These are phyloP conservation scores for Conus ventricosus DNA, from an alignment of 1,140 invertebrate genomes.

Conservation along the genomic window DNA sequence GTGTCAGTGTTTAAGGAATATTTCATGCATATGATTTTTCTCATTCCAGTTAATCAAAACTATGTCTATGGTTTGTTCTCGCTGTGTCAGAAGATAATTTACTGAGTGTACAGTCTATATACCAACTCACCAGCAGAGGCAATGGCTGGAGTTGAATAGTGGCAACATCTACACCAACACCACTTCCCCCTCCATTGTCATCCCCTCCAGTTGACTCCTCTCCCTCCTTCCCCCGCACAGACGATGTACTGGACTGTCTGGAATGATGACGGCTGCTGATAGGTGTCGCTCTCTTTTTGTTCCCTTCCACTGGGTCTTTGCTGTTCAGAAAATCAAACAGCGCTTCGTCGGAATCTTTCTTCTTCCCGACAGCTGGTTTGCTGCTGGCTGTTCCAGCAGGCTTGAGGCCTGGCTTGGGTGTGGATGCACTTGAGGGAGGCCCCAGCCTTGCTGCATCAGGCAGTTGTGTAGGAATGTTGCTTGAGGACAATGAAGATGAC, in stretches of 20 bases:
- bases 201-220: neutral
- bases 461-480: slow-evolving; percentile 57
- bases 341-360: slow-evolving; percentile 76
- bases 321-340: slow-evolving; percentile 76
- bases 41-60: no score
- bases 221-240: slow-evolving; percentile 41
- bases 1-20: no score
- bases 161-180: neutral
- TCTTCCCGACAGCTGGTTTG: slow-evolving; percentile 43
- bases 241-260: slow-evolving; percentile 72
- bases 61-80: no score
- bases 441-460: slow-evolving; percentile 42
- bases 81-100: neutral
- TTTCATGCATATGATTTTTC: no score
- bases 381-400: slow-evolving; percentile 37
- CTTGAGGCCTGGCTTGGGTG: neutral
- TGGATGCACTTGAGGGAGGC: slow-evolving; percentile 6
- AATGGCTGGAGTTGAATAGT: neutral
- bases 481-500: slow-evolving; percentile 45
- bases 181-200: neutral
- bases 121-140: neutral
- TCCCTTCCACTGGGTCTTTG: slow-evolving; percentile 59
- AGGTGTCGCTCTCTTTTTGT: slow-evolving; percentile 59
- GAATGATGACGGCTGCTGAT: slow-evolving; percentile 65
- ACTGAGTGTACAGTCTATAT: no score